Base-by-base conservation (phyloP, 2,113 vertebrate genomes). In the Colaptes auratus region DNA sequence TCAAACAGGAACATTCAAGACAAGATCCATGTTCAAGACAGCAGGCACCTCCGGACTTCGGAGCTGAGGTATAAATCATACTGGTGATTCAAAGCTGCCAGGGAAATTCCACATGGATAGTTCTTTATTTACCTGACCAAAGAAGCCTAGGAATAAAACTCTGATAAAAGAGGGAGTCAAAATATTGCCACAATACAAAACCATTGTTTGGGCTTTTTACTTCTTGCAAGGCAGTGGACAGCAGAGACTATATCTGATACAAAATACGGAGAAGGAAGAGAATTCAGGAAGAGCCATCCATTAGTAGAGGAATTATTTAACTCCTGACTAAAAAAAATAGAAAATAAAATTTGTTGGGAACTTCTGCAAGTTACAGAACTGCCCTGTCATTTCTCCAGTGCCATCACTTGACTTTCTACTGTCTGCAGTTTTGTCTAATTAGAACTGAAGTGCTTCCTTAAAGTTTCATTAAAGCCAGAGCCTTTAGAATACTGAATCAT, bases 401-500 rank as follows among this genome's bases (percentile, higher is more conserved):
- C n/a, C 52, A 55, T 76, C 25, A 20, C 21, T 63, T 28, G 46
- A 30, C 59, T 7, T 85, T 87, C 44, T 52, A 15, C 55, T 77
- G 42, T 60, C 59, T 74, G 20, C 50, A 76, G 74, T 93, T 95
- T 86, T 64, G 15, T 66, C 64, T 93, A 24, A 88, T 92, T 89
- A 39, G 33, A 87, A 33, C 36, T 82, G 35, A 89, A 88, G 58
- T 70, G 53, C 61, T 82, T 87, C 67, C 64, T 89, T 6, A 2
- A 52, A 61, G 33, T 3, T 6, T 76, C 64, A 60, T 85, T 87
- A 80, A 33, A 87, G 33, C 42, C 67, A 82, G 9, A 27, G 75
- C n/a, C 4, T 66, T 82, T 44, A 66, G 27, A 79, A 76, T 70
- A 76, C 17, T 80, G 52, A 92, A 70, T 85, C 52, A 82, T 82